Evolutionary conservation across 1,140 invertebrate genomes (phyloP), one percentile per base, ranked within the genome.

Genomic region (Leptinotarsa texana): DNA sequence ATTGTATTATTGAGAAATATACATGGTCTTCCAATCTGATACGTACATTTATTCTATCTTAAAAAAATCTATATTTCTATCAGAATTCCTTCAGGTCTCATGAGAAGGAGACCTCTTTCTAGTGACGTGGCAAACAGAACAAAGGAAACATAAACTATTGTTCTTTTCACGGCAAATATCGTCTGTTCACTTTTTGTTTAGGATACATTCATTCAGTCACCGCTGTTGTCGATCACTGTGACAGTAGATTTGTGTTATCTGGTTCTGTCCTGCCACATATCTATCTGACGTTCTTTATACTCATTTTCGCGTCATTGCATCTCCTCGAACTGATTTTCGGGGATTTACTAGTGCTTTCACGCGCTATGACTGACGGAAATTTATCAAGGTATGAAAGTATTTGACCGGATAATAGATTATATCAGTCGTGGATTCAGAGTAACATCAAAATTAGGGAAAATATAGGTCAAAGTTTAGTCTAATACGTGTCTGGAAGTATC

Each of bases 201-300:
- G 74, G 78, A 77, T 73, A 79, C 75, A 81, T 81, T 73, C 63
- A 80, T 80, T 74, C 72, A 72, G 71, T 74, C 70, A 78, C 78
- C 74, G 69, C 78, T 63, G 76, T 72, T 72, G 80, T 81, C 75
- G 63, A 80, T 81, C 80, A 81, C 73, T 63, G 71, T 78, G 80
- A 81, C 80, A 81, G 73, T 77, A 78, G 80, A 80, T 81, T 80
- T 80, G 78, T 78, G 80, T 77, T 80, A 80, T 81, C 79, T 81
- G 77, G 76, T 75, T 80, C 74, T 76, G 78, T 77, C 80, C 80
- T 80, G 75, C 75, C 73, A 72, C 75, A 77, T 80, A 81, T 81
- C 79, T 81, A 81, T 81, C 79, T 78, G 24, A 15, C 77, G 71
- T 78, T 78, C 73, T 68, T 70, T 68, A 74, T 73, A 47, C 77